These are phyloP conservation scores for Thyatira batis DNA, from an alignment of 2,888 invertebrate species.

Conservation along the genomic window DNA sequence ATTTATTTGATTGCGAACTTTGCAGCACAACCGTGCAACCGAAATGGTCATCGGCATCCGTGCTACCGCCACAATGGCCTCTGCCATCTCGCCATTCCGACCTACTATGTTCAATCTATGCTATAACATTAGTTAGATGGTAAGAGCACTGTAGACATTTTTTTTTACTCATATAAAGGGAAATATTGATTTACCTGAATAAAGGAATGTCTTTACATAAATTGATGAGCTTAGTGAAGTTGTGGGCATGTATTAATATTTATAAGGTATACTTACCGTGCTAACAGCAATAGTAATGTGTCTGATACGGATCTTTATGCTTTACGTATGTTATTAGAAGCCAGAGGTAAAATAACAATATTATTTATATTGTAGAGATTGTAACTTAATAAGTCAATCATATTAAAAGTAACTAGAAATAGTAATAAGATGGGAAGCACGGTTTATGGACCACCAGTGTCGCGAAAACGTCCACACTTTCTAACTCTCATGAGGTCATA, in stretches of 20 bases:
- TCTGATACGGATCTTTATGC: background rate
- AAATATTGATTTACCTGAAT: no score
- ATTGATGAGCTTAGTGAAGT: background rate
- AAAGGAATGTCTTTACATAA: no score
- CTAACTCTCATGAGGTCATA: no score
- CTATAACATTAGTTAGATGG: background rate
- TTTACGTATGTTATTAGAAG: background rate
- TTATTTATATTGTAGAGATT: no score
- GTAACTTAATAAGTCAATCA: no score
- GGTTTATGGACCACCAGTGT: no score
- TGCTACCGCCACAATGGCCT: slow-evolving; percentile 64
- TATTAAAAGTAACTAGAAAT: no score
- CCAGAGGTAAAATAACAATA: background rate
- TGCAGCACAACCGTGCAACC: slow-evolving; percentile 76
- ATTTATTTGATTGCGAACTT: slow-evolving; percentile 81
- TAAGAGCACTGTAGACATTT: background rate
- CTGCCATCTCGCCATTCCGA: slow-evolving; percentile 44
- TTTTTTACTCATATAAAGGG: background rate
- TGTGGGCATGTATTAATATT: background rate
- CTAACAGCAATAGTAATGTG: background rate
- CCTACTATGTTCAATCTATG: slow-evolving; percentile 46
- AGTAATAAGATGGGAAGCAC: no score
- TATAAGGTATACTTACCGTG: background rate
- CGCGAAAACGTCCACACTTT: no score
- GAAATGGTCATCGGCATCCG: slow-evolving; percentile 81